These are phyloP conservation scores for Andrena bicolor DNA, from an alignment of 2,888 invertebrate species.

Conservation along the genomic window DNA sequence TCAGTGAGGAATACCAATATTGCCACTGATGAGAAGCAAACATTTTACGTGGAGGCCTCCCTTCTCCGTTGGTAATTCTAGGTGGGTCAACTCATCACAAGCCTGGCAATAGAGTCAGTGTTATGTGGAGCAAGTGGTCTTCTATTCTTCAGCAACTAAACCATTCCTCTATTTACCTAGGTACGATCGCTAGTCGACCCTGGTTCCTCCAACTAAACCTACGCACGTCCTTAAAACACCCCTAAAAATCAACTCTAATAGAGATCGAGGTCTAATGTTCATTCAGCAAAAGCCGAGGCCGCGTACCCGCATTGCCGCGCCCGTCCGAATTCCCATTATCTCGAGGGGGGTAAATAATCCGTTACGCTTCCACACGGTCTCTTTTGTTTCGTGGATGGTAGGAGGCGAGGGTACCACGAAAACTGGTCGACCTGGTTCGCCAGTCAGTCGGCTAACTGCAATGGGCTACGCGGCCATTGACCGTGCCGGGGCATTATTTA, in stretches of 20 bases:
- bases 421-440: constrained; percentile 66
- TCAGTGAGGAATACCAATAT: too few relatives aligned
- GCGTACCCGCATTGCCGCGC: background rate
- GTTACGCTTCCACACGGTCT: constrained; percentile 39
- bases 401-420: constrained; percentile 45
- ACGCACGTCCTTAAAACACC: too few relatives aligned
- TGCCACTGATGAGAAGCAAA: too few relatives aligned
- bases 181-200: too few relatives aligned
- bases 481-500: constrained; percentile 66
- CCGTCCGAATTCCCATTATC: constrained; percentile 32
- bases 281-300: background rate
- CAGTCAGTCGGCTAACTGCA: constrained; percentile 56
- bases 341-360: constrained; percentile 45
- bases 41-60: too few relatives aligned
- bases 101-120: too few relatives aligned
- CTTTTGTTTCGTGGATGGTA: constrained; percentile 51
- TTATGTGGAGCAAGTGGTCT: too few relatives aligned
- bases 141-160: too few relatives aligned
- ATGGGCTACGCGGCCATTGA: constrained; percentile 62
- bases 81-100: too few relatives aligned
- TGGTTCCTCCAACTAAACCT: too few relatives aligned
- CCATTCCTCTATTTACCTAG: too few relatives aligned
- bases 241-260: background rate
- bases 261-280: background rate
- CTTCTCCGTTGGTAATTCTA: too few relatives aligned